These are phyloP conservation scores for Pimephales promelas DNA, from an alignment of 2,113 vertebrate species.

Conservation along the genomic window DNA sequence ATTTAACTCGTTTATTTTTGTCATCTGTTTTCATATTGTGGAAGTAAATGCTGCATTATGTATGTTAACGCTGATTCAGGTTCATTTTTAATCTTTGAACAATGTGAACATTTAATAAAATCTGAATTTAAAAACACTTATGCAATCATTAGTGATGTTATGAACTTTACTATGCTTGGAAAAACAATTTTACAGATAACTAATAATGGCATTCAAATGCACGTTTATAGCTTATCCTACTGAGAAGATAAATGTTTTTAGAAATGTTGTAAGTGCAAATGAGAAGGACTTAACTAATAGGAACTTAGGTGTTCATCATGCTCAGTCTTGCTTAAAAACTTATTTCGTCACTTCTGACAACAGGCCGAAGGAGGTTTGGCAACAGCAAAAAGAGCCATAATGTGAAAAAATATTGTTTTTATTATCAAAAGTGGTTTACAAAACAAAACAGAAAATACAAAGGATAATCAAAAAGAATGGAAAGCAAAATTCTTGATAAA, in stretches of 20 bases:
- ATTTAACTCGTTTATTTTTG: conserved; percentile 1
- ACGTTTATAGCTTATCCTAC: neutral
- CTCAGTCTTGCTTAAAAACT: neutral
- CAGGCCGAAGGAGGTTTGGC: neutral
- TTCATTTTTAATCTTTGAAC: conserved; percentile 1
- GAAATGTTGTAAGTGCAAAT: neutral
- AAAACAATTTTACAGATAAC: neutral
- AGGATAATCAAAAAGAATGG: neutral
- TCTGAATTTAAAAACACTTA: neutral
- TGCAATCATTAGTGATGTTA: neutral
- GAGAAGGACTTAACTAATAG: neutral
- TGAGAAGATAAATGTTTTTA: neutral
- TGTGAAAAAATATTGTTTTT: neutral
- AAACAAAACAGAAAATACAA: conserved; percentile 4
- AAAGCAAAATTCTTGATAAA: neutral
- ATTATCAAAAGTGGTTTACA: neutral
- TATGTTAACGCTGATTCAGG: neutral
- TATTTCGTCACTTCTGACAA: neutral
- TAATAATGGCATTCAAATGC: neutral
- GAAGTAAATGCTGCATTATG: conserved; percentile 5
- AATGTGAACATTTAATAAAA: conserved; percentile 6
- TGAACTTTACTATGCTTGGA: neutral
- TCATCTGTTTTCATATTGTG: conserved; percentile 4
- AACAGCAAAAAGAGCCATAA: neutral
- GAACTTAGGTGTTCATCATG: neutral